Percentiles rank a stretch among this genome's conserved stretches.
These are phyloP conservation scores for Zhuqinia jingwanae DNA, from an alignment of 2,888 invertebrate species.

Conservation along the genomic window DNA sequence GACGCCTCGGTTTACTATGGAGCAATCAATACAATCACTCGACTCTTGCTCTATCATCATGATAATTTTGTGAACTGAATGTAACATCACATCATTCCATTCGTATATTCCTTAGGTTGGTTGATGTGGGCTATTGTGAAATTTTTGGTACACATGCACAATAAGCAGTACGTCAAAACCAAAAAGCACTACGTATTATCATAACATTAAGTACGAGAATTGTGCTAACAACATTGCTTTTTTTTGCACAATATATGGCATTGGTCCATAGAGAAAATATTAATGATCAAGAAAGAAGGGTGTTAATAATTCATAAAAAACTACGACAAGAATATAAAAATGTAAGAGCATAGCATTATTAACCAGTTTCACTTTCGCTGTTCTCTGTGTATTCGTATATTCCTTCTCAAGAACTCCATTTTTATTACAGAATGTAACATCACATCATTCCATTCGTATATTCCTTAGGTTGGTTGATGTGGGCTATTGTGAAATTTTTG, in stretches of 20 bases:
- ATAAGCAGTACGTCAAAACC: constrained; percentile 35
- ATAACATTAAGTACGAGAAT: constrained; percentile 24
- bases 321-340: no score
- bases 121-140: neutral
- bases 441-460: neutral
- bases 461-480: neutral
- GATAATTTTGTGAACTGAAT: constrained; percentile 42
- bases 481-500: constrained; percentile 1
- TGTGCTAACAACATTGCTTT: neutral
- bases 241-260: constrained; percentile 22
- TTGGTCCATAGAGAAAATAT: constrained; percentile 5
- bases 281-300: constrained; percentile 30
- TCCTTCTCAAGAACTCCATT: neutral
- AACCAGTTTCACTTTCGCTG: neutral
- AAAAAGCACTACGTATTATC: neutral
- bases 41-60: constrained; percentile 15
- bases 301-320: constrained; percentile 54
- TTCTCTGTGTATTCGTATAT: no score
- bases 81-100: constrained; percentile 14
- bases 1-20: neutral
- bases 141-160: neutral
- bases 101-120: neutral
- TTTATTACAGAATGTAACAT: constrained; percentile 40
- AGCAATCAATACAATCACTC: constrained; percentile 12
- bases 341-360: neutral